Evolutionary conservation across 2,113 vertebrate genomes (phyloP), one percentile per base, ranked within the genome.

Genomic region (Hiodon tergisus): DNA sequence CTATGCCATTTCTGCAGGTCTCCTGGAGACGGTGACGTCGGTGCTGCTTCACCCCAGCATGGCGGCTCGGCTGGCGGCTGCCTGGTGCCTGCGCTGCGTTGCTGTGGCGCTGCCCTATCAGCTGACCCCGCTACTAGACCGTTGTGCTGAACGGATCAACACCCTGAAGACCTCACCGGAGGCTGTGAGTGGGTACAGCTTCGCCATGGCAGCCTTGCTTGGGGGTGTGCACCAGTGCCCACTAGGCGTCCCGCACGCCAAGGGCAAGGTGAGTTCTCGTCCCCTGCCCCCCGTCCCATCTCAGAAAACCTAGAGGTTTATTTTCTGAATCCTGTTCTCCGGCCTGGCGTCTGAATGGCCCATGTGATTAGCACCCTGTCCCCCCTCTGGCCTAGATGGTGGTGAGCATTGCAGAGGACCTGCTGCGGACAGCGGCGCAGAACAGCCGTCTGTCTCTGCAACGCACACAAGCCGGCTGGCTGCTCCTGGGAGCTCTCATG

Each of bases 181-280:
- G 87, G 98, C 98, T 54, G 98, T 99, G 78, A 99, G 96, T 65
- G 98, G 98, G 1, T 99, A 98, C 86, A 99, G 98, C 89, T 98
- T 98, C 84, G 96, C 98, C 3, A 96, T 99, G 94, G 98, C 98
- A 14, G 97, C 97, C 76, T 85, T 99, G 76, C 89, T 99, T 75
- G 98, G 98, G 66, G 96, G 96, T 0, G 95, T 98, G 11, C 94
- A 99, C 88, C 97, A 99, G 85, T 98, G 96, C 85, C 95, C 96
- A 0, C 85, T 99, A 79, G 98, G 98, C 50, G 95, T 99, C 85
- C 97, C 98, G 69, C 98, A 99, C 1, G 91, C 95, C 78, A 98
- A 98, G 91, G 98, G 97, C 80, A 99, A 99, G 95, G 97, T 98
- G 85, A 78, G 90, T 77, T 11, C 31, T 31, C 31, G 52, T 8